Base-by-base conservation (phyloP, 2,888 invertebrate genomes). In the Ischnus inquisitorius region DNA sequence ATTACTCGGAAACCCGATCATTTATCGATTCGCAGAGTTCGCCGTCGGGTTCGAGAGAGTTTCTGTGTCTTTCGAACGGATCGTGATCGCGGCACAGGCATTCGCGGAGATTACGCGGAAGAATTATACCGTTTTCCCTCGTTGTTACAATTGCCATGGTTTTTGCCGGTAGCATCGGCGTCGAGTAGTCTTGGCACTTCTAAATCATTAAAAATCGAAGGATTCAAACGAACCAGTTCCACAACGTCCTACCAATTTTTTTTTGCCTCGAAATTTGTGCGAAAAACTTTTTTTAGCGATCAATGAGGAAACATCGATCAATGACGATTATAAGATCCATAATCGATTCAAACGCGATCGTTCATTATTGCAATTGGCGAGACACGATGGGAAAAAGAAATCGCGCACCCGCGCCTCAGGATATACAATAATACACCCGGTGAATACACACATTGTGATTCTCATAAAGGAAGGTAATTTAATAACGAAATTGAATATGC, bases 391-490 rank as follows among this genome's bases (percentile, higher is more conserved):
- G 41, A 39, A 22, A 22, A 71, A 39, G 12, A 34, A 22, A 39
- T 1, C 4, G 34, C 34, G 54, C 71, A 54, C 71, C 57, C 39
- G 57, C 57, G 39, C 41, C 51, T n/a, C n/a, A 8, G 12, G 16
- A 51, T 54, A 51, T 39, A 16, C 10, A 39, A 12, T 16, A 12
- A 54, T 10, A 48, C 48, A 25, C 14, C 14, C 34, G 34, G 6
- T 4, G 34, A 34, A 16, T 68, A 75, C 64, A 86, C 83, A 85
- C 83, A 85, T 88, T 86, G 87, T 86, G 78, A 84, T 1, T 3
- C 68, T 75, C 48, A 85, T 83, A 76, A 84, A 87, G 78, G 82
- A 82, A 86, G 79, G 84, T 88, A 84, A 86, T 87, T 88, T 86
- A 83, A 87, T 79, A 72, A 85, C 79, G 64, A 85, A 85, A 87